Evolutionary conservation across 2,797 vertebrate species (phyloP).

Genomic region (Anas flavirostris): DNA sequence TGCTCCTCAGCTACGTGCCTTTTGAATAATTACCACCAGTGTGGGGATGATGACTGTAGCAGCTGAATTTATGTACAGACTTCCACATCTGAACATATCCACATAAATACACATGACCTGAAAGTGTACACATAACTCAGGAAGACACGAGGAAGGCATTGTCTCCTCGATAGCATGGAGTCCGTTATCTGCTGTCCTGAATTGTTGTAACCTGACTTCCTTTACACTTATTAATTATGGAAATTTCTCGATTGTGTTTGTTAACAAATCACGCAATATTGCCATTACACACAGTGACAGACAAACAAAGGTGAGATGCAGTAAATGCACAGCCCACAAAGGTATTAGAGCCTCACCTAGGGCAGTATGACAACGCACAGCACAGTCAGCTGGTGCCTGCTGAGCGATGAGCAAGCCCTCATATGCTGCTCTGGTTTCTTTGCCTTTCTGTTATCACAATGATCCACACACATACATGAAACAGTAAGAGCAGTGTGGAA

Average conservation of each 20-base stretch:
- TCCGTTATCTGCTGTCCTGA: background rate
- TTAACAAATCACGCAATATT: rapidly evolving
- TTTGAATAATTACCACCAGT: background rate
- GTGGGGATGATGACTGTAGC: background rate
- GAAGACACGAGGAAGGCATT: background rate
- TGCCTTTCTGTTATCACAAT: background rate
- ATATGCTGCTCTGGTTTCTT: background rate
- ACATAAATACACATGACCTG: background rate
- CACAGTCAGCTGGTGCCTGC: background rate
- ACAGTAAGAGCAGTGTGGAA: background rate
- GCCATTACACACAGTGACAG: background rate
- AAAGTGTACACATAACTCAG: background rate
- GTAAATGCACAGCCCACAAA: background rate
- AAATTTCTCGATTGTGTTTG: background rate
- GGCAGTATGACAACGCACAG: background rate
- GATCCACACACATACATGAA: background rate
- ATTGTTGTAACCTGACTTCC: background rate
- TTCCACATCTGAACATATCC: background rate
- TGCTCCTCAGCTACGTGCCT: background rate
- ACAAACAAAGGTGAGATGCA: background rate
- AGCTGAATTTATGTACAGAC: background rate
- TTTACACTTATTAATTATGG: background rate
- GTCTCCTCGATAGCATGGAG: background rate
- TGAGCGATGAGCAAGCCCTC: background rate
- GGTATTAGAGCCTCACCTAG: too few species aligned